Evolutionary conservation across 2,888 invertebrate genomes (phyloP), one percentile per base, ranked within the genome.

Genomic region (Ennomos erosarius): DNA sequence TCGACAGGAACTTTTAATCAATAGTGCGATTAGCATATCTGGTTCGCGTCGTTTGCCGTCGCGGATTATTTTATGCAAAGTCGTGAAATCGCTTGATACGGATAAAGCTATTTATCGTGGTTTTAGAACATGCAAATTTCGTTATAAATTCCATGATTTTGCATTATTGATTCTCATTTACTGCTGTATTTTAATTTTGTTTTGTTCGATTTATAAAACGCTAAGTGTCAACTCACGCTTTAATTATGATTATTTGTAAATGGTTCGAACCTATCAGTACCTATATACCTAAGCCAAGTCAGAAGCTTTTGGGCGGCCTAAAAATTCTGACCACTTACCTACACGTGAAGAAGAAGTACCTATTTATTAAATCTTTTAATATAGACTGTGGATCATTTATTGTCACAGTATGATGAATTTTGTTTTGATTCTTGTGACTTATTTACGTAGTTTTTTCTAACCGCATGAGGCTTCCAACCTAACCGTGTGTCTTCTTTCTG

Each of bases 11-110:
- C 79, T 85, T 87, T 85, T 88, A 88, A 86, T 87, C 82, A 85
- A 86, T 84, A 81, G 78, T 65, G 66, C 71, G 66, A 87, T 90
- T 90, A 81, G 77, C 88, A 89, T 89, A 87, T 45, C 82, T 88
- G 67, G 81, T 86, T 48, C 71, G 71, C 70, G 69, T 66, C 69
- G 73, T 72, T 76, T 74, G 72, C 70, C 73, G 74, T 67, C 67
- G 69, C 62, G 72, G 70, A 71, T 71, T 64, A 63, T 69, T 71
- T 73, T 73, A 77, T 77, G 78, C 76, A 69, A 67, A 67, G 55
- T 59, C 59, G 58, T 50, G 51, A 65, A 62, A 64, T 65, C 52
- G 34, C 49, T 54, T 50, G 58, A 65, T 51, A 26, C 37, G 43
- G 46, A 60, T 67, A 60, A 60, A 48, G 40, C 53, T 53, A 49